These are phyloP conservation scores for Nymphalis io DNA, from an alignment of 1,140 invertebrate genomes.

Conservation along the genomic window DNA sequence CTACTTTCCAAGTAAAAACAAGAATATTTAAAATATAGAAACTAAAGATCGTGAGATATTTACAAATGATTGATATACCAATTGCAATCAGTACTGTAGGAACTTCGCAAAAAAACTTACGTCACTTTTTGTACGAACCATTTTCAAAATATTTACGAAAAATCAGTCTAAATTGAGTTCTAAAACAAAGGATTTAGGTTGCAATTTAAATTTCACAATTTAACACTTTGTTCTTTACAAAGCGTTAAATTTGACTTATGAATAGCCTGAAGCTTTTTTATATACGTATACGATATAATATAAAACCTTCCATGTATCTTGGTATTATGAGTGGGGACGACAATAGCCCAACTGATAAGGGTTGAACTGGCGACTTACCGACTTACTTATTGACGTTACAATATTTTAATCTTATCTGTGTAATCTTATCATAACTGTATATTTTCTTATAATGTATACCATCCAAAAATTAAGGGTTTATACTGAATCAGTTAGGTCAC, in stretches of 20 bases:
- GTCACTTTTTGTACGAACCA: constrained; percentile 26
- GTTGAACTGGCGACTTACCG: no score
- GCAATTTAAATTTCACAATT: neutral
- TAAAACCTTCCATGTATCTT: constrained; percentile 2
- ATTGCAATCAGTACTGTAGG: constrained; percentile 26
- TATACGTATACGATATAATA: constrained; percentile 3
- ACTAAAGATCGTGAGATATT: neutral
- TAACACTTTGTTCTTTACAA: no score
- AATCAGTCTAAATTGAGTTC: constrained; percentile 13
- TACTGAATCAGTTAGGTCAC: neutral
- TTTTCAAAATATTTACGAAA: neutral
- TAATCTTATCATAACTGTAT: no score
- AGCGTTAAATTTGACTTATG: constrained; percentile 12
- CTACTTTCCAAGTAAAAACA: neutral
- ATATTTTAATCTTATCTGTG: no score
- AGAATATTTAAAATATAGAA: constrained; percentile 1
- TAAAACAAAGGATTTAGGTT: neutral
- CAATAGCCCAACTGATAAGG: neutral
- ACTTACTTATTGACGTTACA: no score
- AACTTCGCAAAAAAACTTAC: constrained; percentile 17
- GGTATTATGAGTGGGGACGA: neutral
- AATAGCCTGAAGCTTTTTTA: constrained; percentile 15
- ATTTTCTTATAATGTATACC: no score
- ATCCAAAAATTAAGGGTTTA: no score
- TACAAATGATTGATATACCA: constrained; percentile 11